A percentile compares a stretch with the other conserved stretches of the same genome.
Evolutionary conservation across 2,888 invertebrate genomes (phyloP).

Genomic region (Drosophila putrida): DNA sequence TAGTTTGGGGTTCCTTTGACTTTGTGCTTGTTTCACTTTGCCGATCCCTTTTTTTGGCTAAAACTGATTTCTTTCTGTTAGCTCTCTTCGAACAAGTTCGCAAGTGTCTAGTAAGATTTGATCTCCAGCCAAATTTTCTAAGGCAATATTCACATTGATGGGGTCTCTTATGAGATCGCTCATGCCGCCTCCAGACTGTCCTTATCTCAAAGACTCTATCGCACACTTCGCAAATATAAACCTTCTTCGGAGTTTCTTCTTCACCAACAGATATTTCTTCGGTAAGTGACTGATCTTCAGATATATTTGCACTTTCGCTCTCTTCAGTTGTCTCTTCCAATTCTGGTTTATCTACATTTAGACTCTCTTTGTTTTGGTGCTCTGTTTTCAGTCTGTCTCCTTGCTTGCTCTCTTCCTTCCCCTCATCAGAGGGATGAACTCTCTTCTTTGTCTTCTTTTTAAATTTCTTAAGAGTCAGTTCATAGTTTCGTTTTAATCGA

Average conservation of each 20-base stretch:
- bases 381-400: background rate
- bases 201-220: background rate
- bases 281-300: background rate
- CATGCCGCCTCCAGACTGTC: background rate
- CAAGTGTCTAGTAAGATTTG: too few relatives aligned
- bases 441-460: background rate
- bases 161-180: too few relatives aligned
- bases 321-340: background rate
- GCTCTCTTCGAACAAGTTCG: too few relatives aligned
- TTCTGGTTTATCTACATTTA: too few relatives aligned
- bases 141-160: too few relatives aligned
- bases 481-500: slow-evolving; percentile 12
- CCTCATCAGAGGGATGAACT: background rate
- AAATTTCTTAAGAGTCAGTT: background rate
- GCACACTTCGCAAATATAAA: background rate
- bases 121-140: too few relatives aligned
- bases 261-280: background rate
- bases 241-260: background rate
- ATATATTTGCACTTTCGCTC: background rate
- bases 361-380: background rate
- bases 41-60: too few relatives aligned
- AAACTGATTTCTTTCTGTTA: too few relatives aligned
- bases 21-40: too few relatives aligned
- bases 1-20: too few relatives aligned
- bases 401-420: background rate